Conservation (phyloP, 1,140 invertebrate species). For the Atta texana region DNA sequence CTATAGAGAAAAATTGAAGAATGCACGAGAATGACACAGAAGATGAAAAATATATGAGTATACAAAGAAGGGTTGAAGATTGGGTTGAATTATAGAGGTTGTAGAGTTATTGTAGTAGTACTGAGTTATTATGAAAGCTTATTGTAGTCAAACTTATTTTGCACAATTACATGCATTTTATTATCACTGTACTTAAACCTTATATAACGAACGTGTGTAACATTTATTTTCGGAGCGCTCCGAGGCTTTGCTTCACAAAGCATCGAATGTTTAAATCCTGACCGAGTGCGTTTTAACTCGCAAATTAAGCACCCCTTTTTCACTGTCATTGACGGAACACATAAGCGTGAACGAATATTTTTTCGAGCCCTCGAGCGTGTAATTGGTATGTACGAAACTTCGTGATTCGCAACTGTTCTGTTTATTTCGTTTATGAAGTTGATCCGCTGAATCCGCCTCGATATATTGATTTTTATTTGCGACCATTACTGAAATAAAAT, state of each 20-base stretch:
- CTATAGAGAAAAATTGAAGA: too few species aligned
- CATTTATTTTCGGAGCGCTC: constrained; percentile 45
- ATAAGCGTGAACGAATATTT: constrained; percentile 4
- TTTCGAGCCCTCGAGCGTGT: constrained; percentile 29
- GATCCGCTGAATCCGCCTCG: neutral
- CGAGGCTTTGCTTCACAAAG: constrained; percentile 28
- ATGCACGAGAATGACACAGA: too few species aligned
- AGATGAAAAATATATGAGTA: too few species aligned
- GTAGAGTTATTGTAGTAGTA: neutral
- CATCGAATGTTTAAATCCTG: constrained; percentile 22
- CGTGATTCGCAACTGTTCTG: constrained; percentile 3
- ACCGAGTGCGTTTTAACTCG: constrained; percentile 58
- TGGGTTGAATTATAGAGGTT: too few species aligned
- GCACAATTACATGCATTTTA: constrained; percentile 28
- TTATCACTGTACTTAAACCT: constrained; percentile 13
- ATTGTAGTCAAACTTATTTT: neutral
- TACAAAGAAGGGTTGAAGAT: too few species aligned
- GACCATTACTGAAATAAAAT: constrained; percentile 6
- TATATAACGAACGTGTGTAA: neutral
- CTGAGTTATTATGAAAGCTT: neutral
- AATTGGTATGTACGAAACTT: constrained; percentile 48
- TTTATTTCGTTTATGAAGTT: constrained; percentile 51
- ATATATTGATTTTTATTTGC: constrained; percentile 53
- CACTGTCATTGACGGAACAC: constrained; percentile 45
- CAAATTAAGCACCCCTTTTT: constrained; percentile 51